These are phyloP conservation scores for Carcharodon carcharias DNA, from an alignment of 2,797 vertebrate species.

Conservation along the genomic window DNA sequence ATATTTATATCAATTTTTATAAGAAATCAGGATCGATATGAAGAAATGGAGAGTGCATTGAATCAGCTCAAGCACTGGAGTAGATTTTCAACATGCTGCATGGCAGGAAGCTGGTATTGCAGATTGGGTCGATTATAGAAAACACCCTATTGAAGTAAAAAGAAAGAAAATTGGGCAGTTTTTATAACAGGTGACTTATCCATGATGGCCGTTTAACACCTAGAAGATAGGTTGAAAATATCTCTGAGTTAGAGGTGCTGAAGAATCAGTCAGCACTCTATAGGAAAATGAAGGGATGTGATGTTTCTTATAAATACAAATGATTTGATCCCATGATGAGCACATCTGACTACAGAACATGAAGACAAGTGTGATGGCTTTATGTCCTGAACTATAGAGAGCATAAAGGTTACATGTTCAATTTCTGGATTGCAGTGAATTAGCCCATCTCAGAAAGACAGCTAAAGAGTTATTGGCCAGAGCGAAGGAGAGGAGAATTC, in stretches of 20 bases:
- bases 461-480: background rate
- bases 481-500: background rate
- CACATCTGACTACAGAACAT: background rate
- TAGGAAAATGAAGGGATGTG: background rate
- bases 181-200: background rate
- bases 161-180: background rate
- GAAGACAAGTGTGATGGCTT: background rate
- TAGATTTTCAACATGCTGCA: background rate
- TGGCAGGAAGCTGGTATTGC: background rate
- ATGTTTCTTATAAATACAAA: background rate
- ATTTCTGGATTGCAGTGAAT: background rate
- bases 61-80: background rate
- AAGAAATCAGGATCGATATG: background rate
- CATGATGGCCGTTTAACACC: background rate
- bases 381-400: background rate
- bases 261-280: background rate
- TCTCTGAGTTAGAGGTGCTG: background rate
- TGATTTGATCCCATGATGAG: background rate
- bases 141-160: background rate
- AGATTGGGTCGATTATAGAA: background rate
- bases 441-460: background rate
- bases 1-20: background rate
- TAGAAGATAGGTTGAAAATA: background rate
- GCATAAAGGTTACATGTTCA: background rate
- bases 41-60: background rate